phyloP scores from a whole-genome alignment of 2,888 invertebrate genomes.

The Taphrorychus bicolor region DNA sequence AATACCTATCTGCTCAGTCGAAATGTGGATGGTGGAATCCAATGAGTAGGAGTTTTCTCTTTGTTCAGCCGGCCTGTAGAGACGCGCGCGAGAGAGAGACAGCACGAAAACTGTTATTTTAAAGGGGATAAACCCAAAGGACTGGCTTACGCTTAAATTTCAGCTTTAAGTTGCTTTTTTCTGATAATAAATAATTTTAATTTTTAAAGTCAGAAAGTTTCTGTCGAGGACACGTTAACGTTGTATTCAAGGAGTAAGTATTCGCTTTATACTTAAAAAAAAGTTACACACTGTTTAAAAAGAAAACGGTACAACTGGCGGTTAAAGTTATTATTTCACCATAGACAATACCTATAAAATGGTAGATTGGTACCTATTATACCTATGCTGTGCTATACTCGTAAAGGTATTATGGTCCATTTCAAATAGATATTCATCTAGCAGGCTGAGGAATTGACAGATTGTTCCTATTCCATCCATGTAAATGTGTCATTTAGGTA shows the following conservation, averaged over 20 bases:
- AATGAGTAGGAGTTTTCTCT: conserved; percentile 48
- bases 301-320: too few relatives aligned
- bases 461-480: too few relatives aligned
- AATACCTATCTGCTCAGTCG: conserved; percentile 10
- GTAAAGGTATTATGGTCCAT: too few relatives aligned
- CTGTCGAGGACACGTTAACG: neutral
- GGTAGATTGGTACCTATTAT: too few relatives aligned
- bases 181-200: neutral
- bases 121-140: conserved; percentile 53
- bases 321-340: too few relatives aligned
- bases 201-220: neutral
- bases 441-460: too few relatives aligned
- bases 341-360: too few relatives aligned
- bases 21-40: conserved; percentile 37
- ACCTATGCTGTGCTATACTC: too few relatives aligned
- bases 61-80: conserved; percentile 47
- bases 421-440: too few relatives aligned
- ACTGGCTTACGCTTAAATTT: conserved; percentile 43
- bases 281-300: too few relatives aligned
- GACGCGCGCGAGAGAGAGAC: conserved; percentile 49
- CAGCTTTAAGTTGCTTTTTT: conserved; percentile 22
- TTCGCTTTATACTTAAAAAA: too few relatives aligned
- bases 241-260: neutral
- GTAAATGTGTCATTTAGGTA: too few relatives aligned
- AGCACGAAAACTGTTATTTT: conserved; percentile 55